Percentiles rank a stretch among this genome's conserved stretches.
Conservation (phyloP, 1,140 invertebrate genomes). For the Forficula auricularia region DNA sequence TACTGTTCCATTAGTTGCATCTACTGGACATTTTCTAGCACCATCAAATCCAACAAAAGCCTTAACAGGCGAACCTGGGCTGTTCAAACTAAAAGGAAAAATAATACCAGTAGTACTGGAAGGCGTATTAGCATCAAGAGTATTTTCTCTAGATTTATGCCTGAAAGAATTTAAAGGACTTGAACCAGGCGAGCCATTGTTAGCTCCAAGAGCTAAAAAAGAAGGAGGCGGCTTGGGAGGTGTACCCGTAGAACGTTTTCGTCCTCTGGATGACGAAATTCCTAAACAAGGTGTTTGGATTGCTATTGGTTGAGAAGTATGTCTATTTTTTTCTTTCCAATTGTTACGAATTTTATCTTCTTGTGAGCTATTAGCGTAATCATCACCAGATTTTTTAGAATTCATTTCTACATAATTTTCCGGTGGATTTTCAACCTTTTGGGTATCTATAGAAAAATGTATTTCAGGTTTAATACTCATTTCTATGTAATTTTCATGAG, state of each 20-base stretch:
- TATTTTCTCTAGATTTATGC: conserved; percentile 9
- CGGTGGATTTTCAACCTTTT: conserved; percentile 26
- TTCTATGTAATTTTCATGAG: conserved; percentile 25
- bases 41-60: conserved; percentile 20
- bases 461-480: conserved; percentile 17
- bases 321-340: conserved; percentile 11
- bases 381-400: conserved; percentile 12
- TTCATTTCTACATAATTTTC: conserved; percentile 46
- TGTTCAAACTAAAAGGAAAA: conserved; percentile 39
- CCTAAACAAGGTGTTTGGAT: conserved; percentile 24
- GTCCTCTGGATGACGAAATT: conserved; percentile 18
- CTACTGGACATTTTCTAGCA: conserved; percentile 18
- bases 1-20: conserved; percentile 22
- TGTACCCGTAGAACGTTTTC: conserved; percentile 27
- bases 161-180: conserved; percentile 23
- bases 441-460: conserved; percentile 25
- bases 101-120: conserved; percentile 35
- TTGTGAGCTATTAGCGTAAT: conserved; percentile 17
- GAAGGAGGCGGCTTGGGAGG: conserved; percentile 25
- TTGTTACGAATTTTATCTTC: conserved; percentile 18
- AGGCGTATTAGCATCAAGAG: conserved; percentile 23
- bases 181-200: conserved; percentile 10
- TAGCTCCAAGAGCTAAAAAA: conserved; percentile 16
- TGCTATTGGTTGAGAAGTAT: conserved; percentile 36
- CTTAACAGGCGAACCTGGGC: conserved; percentile 35